Evolutionary conservation across 2,888 invertebrate species (phyloP).

Genomic region (Oithona nana): DNA sequence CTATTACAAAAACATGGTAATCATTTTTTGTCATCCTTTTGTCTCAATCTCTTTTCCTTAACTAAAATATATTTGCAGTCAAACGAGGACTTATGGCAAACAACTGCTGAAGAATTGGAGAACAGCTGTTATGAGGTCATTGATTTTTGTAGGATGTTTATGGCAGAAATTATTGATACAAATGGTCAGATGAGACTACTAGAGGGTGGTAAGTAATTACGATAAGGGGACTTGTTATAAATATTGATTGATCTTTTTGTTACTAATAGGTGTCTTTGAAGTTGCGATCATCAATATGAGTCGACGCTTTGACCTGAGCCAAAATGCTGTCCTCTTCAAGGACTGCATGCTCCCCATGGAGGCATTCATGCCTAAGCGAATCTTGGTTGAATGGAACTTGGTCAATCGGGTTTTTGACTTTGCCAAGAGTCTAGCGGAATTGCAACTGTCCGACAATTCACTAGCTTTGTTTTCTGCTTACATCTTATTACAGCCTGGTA

Average conservation of each 20-base stretch:
- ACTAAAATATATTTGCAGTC: constrained; percentile 38
- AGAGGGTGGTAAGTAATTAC: constrained; percentile 44
- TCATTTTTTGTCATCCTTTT: constrained; percentile 20
- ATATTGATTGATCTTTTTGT: not conserved
- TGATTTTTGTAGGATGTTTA: constrained; percentile 98
- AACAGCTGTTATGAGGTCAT: constrained; percentile 94
- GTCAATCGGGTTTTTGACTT: constrained; percentile 79
- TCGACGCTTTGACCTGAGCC: constrained; percentile 70
- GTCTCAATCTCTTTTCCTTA: not conserved
- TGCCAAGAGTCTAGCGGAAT: constrained; percentile 73
- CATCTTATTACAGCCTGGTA: constrained; percentile 84
- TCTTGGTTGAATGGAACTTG: constrained; percentile 71
- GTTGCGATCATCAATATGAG: constrained; percentile 86
- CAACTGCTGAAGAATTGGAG: constrained; percentile 88
- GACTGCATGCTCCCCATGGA: constrained; percentile 74
- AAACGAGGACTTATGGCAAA: constrained; percentile 87
- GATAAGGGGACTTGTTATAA: not conserved
- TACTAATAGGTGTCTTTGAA: constrained; percentile 73
- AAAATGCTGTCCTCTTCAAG: constrained; percentile 77
- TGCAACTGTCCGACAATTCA: constrained; percentile 87
- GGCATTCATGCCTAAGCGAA: constrained; percentile 58
- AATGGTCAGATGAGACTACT: constrained; percentile 95
- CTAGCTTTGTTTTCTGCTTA: constrained; percentile 87
- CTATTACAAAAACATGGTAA: constrained; percentile 67
- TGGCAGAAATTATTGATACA: constrained; percentile 80